Percentiles rank a stretch among this genome's conserved stretches.
These are phyloP conservation scores for Scaptodrosophila latifasciaeformis DNA, from an alignment of 2,888 invertebrate species.

Conservation along the genomic window DNA sequence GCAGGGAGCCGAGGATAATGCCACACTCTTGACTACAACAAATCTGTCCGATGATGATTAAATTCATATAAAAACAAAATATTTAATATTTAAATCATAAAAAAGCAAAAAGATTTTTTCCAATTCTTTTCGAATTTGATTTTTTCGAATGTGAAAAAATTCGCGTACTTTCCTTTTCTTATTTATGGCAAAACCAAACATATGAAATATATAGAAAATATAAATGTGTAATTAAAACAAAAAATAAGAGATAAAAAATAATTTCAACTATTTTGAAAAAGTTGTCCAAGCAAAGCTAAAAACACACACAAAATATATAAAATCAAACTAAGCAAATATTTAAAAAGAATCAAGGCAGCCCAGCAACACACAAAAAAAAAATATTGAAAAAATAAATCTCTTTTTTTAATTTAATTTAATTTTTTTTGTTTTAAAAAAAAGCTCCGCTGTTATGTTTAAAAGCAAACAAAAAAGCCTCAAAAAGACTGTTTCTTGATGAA, in stretches of 20 bases:
- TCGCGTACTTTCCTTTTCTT: neutral
- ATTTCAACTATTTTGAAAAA: slow-evolving; percentile 19
- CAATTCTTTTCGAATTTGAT: neutral
- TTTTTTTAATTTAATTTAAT: no score
- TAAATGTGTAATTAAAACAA: no score
- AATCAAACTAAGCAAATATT: neutral
- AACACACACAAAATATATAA: slow-evolving; percentile 16
- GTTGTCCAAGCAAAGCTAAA: slow-evolving; percentile 43
- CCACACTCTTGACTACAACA: slow-evolving; percentile 70
- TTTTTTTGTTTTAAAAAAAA: no score
- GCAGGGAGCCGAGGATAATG: slow-evolving; percentile 71
- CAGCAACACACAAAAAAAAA: slow-evolving; percentile 14
- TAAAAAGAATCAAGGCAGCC: neutral
- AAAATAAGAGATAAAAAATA: no score
- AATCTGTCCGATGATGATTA: slow-evolving; percentile 73
- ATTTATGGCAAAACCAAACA: neutral
- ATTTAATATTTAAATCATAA: no score
- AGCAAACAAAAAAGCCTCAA: slow-evolving; percentile 39
- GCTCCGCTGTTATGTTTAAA: slow-evolving; percentile 46
- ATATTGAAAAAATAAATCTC: no score
- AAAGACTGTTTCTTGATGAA: slow-evolving; percentile 60
- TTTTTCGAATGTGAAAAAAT: no score
- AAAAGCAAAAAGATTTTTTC: no score
- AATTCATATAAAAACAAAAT: slow-evolving; percentile 20
- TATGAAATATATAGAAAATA: neutral